These are phyloP conservation scores for Drosophila stalkeri DNA, from an alignment of 2,888 invertebrate species.

Conservation along the genomic window DNA sequence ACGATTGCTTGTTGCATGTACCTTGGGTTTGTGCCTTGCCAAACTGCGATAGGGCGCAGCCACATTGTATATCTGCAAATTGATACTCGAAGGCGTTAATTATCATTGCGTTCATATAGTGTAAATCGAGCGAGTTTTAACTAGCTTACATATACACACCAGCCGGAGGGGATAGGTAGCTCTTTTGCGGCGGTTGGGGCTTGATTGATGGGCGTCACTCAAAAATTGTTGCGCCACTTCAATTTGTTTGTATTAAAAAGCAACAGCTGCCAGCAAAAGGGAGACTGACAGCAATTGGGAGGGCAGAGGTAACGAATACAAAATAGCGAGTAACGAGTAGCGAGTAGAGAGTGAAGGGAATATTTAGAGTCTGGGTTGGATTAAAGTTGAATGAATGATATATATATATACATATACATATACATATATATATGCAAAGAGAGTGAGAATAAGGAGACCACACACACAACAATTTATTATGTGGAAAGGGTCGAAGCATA, in stretches of 20 bases:
- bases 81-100: conserved; percentile 70
- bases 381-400: conserved; percentile 27
- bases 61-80: conserved; percentile 84
- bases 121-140: conserved; percentile 26
- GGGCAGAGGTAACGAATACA: conserved; percentile 37
- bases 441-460: neutral
- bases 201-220: conserved; percentile 65
- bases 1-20: conserved; percentile 45
- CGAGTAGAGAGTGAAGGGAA: neutral
- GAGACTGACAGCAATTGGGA: conserved; percentile 31
- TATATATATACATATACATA: neutral
- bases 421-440: neutral
- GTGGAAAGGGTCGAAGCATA: conserved; percentile 46
- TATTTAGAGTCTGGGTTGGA: conserved; percentile 13
- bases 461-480: conserved; percentile 59
- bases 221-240: conserved; percentile 54
- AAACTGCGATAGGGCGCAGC: conserved; percentile 83
- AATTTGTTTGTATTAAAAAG: conserved; percentile 64
- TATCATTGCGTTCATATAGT: conserved; percentile 23
- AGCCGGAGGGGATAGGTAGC: neutral
- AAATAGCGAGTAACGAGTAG: conserved; percentile 15
- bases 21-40: conserved; percentile 83
- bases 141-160: conserved; percentile 26
- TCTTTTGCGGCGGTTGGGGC: neutral
- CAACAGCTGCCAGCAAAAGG: conserved; percentile 15